Evolutionary conservation across 2,113 vertebrate species (phyloP).

Genomic region (Spilogale gracilis): DNA sequence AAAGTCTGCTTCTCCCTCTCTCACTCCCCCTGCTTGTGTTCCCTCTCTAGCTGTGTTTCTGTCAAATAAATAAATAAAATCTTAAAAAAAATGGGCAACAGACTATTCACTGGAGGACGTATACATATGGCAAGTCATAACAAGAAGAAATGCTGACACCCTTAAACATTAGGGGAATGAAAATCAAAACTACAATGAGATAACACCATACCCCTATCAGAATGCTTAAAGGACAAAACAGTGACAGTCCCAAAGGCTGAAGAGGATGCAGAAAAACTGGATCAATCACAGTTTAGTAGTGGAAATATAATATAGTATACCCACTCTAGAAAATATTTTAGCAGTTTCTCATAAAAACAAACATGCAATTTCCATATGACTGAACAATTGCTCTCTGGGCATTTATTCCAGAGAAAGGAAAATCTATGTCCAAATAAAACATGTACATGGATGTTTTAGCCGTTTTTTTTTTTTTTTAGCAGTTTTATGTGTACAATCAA

Average conservation of each 20-base stretch:
- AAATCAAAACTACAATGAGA: not conserved
- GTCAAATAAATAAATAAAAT: no score
- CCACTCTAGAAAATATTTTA: not conserved
- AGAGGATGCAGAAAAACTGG: not conserved
- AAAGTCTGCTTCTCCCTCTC: no score
- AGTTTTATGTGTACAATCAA: not conserved
- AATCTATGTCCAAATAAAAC: not conserved
- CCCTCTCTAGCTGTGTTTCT: no score
- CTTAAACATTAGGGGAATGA: constrained; percentile 13
- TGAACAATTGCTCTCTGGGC: not conserved
- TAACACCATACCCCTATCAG: not conserved
- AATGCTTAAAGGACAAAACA: not conserved
- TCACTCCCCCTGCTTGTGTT: no score
- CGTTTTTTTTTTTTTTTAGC: not conserved
- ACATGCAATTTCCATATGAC: not conserved
- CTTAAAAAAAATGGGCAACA: not conserved
- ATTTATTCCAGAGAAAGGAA: not conserved
- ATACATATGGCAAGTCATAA: not conserved
- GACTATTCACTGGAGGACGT: not conserved
- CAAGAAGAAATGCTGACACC: not conserved
- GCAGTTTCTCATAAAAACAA: constrained; percentile 17
- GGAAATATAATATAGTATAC: not conserved
- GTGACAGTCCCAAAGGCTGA: not conserved
- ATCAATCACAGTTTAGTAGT: not conserved
- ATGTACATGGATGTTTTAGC: not conserved